Base-by-base conservation (phyloP, 2,797 vertebrate genomes). In the Epinephelus malabaricus region DNA sequence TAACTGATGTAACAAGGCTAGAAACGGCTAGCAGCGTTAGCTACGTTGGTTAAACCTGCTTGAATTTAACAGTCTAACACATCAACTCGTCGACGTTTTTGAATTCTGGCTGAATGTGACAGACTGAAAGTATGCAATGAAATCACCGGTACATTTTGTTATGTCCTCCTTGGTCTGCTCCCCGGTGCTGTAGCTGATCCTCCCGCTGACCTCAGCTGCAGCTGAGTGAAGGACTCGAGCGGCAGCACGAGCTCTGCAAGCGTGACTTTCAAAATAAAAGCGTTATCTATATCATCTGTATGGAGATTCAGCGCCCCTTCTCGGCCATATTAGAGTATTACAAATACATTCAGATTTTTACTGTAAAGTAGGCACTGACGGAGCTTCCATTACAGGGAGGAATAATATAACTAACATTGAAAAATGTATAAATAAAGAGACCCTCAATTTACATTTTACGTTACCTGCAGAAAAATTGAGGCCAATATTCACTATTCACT, bases 251-350 rank as follows among this genome's bases (percentile, higher is more conserved):
- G n/a, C 38, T 10, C 23, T 9, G 25, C 67, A 1, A 64, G 46
- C n/a, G 13, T 21, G 23, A 51, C 51, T 74, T 89, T 88, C 90
- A 92, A 74, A 92, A 86, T 92, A 93, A 93, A 87, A 87, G 85
- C 69, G 59, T 23, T 1, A 14, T 30, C 27, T 30, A 30, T 30
- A 0, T 3, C 0, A 3, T 2, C 1, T 67, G 9, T 3, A 1
- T 50, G 34, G 72, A 4, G 34, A 19, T 50, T 40, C 0, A 1
- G 56, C 85, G 53, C 76, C 84, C 40, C 30, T 85, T 0, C 1
- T 3, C 5, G 86, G 53, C 0, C 4, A 2, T 1, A 1, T 23
- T 0, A 2, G 1, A 12, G 38, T 54, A 85, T 62, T 75, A 69
- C 79, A 88, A 13, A 5, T 18, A 18, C 1, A 34, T 10, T 5